Percentiles rank a stretch among this genome's conserved stretches.
Evolutionary conservation across 2,113 vertebrate genomes (phyloP).

Genomic region (Podarcis raffonei): DNA sequence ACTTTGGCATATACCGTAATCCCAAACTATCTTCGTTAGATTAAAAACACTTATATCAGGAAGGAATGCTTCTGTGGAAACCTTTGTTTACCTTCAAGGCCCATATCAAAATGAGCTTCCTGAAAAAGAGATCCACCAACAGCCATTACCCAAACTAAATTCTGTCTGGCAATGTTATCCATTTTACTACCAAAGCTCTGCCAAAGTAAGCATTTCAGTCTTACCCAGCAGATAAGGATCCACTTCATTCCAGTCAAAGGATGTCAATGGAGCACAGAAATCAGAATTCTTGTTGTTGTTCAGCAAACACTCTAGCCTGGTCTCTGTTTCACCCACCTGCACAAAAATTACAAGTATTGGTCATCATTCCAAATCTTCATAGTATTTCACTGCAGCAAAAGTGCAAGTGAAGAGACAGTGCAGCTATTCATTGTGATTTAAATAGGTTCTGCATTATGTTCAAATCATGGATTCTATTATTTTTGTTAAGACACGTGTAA

Average conservation of each 20-base stretch:
- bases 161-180: background rate
- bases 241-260: conserved; percentile 99
- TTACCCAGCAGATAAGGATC: conserved; percentile 97
- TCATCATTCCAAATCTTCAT: background rate
- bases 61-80: background rate
- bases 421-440: background rate
- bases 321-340: conserved; percentile 97
- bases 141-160: background rate
- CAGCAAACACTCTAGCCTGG: conserved; percentile 95
- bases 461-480: background rate
- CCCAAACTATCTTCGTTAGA: background rate
- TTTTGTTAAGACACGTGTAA: background rate
- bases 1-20: background rate
- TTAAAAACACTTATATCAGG: background rate
- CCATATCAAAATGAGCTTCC: background rate
- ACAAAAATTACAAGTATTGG: conserved; percentile 28
- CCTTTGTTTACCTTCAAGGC: background rate
- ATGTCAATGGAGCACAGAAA: conserved; percentile 97
- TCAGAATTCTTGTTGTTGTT: conserved; percentile 99
- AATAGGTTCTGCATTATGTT: background rate
- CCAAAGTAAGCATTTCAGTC: conserved; percentile 10
- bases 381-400: background rate
- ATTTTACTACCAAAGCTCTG: background rate
- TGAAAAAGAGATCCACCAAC: background rate
- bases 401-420: background rate